Evolutionary conservation across 1,140 invertebrate species (phyloP).

Genomic region (Meloidogyne exigua): DNA sequence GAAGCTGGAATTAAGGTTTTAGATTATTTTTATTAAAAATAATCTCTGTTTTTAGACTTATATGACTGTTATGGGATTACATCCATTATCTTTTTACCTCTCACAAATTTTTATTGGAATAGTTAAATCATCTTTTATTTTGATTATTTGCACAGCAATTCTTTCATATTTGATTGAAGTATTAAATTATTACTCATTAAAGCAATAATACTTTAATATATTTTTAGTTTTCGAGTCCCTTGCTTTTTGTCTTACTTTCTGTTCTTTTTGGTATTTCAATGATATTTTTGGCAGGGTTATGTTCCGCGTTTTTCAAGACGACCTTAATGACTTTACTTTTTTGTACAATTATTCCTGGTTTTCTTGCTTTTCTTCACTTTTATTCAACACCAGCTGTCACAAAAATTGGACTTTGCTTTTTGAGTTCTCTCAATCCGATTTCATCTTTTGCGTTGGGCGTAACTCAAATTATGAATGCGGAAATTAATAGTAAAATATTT

Average conservation of each 20-base stretch:
- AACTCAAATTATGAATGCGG: constrained; percentile 26
- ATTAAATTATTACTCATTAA: no score
- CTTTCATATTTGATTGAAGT: background rate
- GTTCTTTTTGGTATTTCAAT: constrained; percentile 30
- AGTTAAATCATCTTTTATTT: constrained; percentile 35
- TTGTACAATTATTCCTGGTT: constrained; percentile 12
- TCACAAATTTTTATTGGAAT: constrained; percentile 48
- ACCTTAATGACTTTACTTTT: constrained; percentile 24
- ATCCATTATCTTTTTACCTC: constrained; percentile 45
- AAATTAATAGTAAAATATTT: constrained; percentile 38
- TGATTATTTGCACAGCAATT: constrained; percentile 12
- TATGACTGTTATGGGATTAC: constrained; percentile 52
- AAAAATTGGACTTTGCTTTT: constrained; percentile 34
- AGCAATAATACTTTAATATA: background rate
- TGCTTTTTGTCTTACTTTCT: constrained; percentile 35
- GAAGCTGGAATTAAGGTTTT: constrained; percentile 53
- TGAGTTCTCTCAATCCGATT: constrained; percentile 40
- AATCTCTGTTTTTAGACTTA: constrained; percentile 45
- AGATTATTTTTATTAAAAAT: background rate
- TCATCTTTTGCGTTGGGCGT: constrained; percentile 47
- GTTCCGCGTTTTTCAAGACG: constrained; percentile 26
- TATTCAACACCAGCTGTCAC: constrained; percentile 32
- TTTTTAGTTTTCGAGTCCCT: constrained; percentile 38
- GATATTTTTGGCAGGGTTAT: constrained; percentile 27
- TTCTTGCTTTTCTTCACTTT: constrained; percentile 16